A percentile compares a stretch with the other conserved stretches of the same genome.
Conservation (phyloP, 2,888 invertebrate species). For the Stegophylla sp. region DNA sequence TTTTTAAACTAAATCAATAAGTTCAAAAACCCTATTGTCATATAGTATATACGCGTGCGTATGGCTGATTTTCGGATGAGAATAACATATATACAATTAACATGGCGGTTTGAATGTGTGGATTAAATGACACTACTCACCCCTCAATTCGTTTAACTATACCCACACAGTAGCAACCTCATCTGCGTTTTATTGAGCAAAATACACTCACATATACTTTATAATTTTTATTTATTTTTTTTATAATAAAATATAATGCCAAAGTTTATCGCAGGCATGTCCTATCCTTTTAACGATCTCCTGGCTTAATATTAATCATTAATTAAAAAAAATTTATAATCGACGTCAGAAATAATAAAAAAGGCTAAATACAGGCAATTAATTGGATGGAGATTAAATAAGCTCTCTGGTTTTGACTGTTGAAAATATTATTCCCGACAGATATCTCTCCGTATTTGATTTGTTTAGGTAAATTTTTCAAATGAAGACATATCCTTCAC, state of each 20-base stretch:
- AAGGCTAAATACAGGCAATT: constrained; percentile 57
- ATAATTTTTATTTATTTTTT: constrained; percentile 50
- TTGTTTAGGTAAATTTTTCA: constrained; percentile 55
- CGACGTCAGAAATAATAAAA: constrained; percentile 59
- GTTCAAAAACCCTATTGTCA: background rate
- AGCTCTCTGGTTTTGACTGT: constrained; percentile 56
- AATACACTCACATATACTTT: constrained; percentile 16
- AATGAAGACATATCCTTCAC: constrained; percentile 48
- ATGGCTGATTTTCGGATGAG: constrained; percentile 17
- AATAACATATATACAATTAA: constrained; percentile 21
- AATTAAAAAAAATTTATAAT: constrained; percentile 47
- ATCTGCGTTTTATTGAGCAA: constrained; percentile 55
- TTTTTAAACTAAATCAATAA: constrained; percentile 14
- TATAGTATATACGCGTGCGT: background rate
- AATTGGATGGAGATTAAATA: constrained; percentile 55
- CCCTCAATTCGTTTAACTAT: constrained; percentile 9
- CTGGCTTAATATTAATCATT: constrained; percentile 52
- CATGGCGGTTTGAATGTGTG: constrained; percentile 27
- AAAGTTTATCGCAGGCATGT: constrained; percentile 37
- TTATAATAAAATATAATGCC: constrained; percentile 41
- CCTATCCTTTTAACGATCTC: constrained; percentile 51
- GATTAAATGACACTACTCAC: constrained; percentile 34
- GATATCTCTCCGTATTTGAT: constrained; percentile 47
- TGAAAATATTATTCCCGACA: constrained; percentile 52
- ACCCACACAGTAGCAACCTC: constrained; percentile 30